Evolutionary conservation across 2,113 vertebrate genomes (phyloP), one percentile per base, ranked within the genome.

Genomic region (Chrysemys picta): DNA sequence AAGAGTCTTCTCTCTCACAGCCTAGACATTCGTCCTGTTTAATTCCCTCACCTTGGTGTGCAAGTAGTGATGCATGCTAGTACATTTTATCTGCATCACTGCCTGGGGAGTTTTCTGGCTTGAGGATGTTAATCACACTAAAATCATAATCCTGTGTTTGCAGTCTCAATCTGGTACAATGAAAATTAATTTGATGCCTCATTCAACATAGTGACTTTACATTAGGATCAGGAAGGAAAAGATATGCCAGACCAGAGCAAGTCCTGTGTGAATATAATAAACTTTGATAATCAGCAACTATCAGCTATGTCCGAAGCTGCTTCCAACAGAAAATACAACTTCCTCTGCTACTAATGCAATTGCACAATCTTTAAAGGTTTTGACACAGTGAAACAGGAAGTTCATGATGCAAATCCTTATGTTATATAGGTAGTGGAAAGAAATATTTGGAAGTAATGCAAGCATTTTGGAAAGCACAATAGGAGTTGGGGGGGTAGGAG

Each of bases 351-450:
- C 92, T 89, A 88, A 82, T 89, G 90, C 65, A 89, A 87, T 98
- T 98, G 97, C 98, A 98, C 97, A 98, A 98, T 98, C 97, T 93
- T 95, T 65, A 72, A 96, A 97, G 94, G 96, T 96, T 97, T 96
- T 97, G 96, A 98, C 96, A 96, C 94, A 94, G 97, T 94, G 96
- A 94, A 98, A 98, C 98, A 98, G 98, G 98, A 98, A 98, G 98
- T 97, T 97, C 88, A 84, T 76, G 90, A 93, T 94, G 96, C 89
- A 95, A 96, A 97, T 93, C 78, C 90, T 49, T 42, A 2, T 38
- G 85, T 72, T 93, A 81, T 69, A 38, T 29, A 59, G 35, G 52
- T 11, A 47, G 42, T 69, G 90, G 88, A 94, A 96, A 91, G 82
- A 88, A 97, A 87, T 57, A 93, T 81, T 78, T 95, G 84, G 82